Conservation (phyloP, 2,888 invertebrate species). For the Acanthococcus lagerstroemiae region DNA sequence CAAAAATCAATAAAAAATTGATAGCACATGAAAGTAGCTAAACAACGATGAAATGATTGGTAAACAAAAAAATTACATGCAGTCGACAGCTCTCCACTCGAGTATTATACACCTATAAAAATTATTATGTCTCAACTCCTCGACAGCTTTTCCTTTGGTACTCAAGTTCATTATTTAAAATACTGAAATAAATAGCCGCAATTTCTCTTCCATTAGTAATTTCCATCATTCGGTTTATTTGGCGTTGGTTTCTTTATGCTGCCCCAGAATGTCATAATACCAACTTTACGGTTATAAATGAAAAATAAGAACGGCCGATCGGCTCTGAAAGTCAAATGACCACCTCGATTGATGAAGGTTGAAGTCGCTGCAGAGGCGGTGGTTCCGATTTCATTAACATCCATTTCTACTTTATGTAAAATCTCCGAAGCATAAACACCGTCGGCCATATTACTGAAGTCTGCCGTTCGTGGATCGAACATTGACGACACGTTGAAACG, state of each 20-base stretch:
- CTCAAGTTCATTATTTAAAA: no score
- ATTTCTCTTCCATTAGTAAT: no score
- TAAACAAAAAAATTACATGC: no score
- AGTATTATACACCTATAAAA: no score
- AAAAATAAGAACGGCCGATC: conserved; percentile 46
- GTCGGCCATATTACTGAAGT: conserved; percentile 45
- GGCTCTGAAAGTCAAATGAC: conserved; percentile 41
- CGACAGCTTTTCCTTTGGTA: no score
- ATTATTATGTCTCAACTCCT: no score
- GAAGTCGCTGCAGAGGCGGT: conserved; percentile 45
- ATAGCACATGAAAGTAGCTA: no score
- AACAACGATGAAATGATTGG: no score
- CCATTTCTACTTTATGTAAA: conserved; percentile 45
- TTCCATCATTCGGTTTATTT: no score
- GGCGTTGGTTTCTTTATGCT: conserved; percentile 34
- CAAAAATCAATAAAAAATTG: no score
- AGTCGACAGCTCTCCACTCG: no score
- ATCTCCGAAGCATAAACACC: conserved; percentile 40
- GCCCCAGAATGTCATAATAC: conserved; percentile 45
- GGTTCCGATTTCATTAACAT: conserved; percentile 46
- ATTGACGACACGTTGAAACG: conserved; percentile 52
- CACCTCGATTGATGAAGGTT: conserved; percentile 41
- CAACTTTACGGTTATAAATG: conserved; percentile 43
- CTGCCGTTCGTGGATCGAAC: conserved; percentile 52
- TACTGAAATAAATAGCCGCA: no score